phyloP scores from a whole-genome alignment of 2,797 vertebrate genomes.

The Pangasius larnaudii region DNA sequence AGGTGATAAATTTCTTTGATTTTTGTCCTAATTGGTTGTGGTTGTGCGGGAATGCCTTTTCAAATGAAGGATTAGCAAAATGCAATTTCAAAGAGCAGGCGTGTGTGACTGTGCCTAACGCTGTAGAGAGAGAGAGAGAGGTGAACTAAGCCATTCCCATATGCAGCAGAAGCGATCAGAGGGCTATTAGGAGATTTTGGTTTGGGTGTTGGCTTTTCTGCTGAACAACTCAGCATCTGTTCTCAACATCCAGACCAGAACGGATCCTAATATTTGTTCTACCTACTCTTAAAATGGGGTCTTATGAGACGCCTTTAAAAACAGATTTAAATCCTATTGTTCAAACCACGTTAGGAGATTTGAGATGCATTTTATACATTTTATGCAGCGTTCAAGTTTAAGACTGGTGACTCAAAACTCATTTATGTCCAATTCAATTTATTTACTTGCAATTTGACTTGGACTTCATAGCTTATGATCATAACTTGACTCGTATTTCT shows the following conservation, averaged over 20 bases:
- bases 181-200: constrained; percentile 15
- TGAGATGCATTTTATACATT: not conserved
- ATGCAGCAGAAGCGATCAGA: constrained; percentile 10
- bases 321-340: constrained; percentile 14
- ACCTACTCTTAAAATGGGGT: not conserved
- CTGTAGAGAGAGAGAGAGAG: not conserved
- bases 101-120: constrained; percentile 51
- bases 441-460: not conserved
- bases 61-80: constrained; percentile 59
- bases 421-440: constrained; percentile 4
- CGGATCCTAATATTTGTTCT: not conserved
- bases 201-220: constrained; percentile 10
- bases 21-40: constrained; percentile 60
- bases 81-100: constrained; percentile 59
- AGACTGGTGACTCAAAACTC: not conserved
- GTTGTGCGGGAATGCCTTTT: constrained; percentile 57
- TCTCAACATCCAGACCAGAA: constrained; percentile 13
- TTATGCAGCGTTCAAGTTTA: not conserved
- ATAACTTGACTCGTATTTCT: not conserved
- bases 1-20: constrained; percentile 62
- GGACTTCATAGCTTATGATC: not conserved
- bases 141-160: constrained; percentile 38
- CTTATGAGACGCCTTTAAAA: not conserved
- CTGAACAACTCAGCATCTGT: not conserved
- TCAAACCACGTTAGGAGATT: not conserved